Evolutionary conservation across 2,797 vertebrate genomes (phyloP).

Genomic region (Lepidocolaptes lacrymiger): DNA sequence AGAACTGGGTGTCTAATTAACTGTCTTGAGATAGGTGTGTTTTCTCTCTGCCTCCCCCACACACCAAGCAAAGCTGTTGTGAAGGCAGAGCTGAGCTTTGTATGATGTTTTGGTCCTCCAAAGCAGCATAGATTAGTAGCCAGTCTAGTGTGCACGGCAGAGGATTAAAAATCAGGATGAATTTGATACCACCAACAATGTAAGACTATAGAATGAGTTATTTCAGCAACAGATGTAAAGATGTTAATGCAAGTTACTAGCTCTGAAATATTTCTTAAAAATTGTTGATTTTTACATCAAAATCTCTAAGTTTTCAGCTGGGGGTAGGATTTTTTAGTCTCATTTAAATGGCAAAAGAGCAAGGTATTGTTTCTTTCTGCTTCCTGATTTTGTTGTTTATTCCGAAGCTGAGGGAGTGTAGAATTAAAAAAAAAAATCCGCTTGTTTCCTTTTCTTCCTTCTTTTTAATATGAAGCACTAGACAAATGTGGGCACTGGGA

Average conservation of each 20-base stretch:
- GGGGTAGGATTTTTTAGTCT: neutral
- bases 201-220: neutral
- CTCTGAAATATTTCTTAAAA: neutral
- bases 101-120: neutral
- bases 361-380: neutral
- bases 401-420: neutral
- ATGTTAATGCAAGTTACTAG: neutral
- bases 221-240: neutral
- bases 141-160: neutral
- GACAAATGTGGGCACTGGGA: neutral
- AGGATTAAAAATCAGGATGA: neutral
- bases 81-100: neutral
- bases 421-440: no score
- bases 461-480: neutral
- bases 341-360: neutral
- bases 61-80: neutral
- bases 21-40: neutral
- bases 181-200: neutral
- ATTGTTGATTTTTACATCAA: neutral
- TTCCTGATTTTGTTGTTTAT: neutral
- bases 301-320: neutral
- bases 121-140: neutral
- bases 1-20: constrained; percentile 3
- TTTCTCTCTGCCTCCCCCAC: constrained; percentile 3
- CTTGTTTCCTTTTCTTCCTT: neutral